Evolutionary conservation across 1,140 invertebrate species (phyloP).

Genomic region (Neocloeon triangulifer): DNA sequence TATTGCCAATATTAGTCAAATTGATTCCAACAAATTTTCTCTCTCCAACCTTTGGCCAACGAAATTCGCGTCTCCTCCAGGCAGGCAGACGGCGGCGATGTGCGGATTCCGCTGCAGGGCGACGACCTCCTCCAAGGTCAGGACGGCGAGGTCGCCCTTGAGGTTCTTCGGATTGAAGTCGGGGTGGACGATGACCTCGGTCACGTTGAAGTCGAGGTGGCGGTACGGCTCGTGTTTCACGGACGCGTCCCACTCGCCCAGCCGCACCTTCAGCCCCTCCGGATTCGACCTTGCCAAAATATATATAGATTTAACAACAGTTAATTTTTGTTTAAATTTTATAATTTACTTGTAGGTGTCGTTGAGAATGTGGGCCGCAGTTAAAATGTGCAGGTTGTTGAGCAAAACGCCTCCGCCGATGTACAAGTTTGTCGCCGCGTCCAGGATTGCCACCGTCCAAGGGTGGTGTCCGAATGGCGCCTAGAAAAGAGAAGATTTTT

Average conservation of each 20-base stretch:
- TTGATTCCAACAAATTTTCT: too few species aligned
- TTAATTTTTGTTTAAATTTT: conserved; percentile 5
- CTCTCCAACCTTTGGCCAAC: conserved; percentile 29
- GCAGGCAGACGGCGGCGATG: conserved; percentile 47
- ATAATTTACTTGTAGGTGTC: too few species aligned
- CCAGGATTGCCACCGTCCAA: conserved; percentile 22
- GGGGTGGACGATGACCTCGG: conserved; percentile 33
- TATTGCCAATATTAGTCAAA: too few species aligned
- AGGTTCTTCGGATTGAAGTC: conserved; percentile 36
- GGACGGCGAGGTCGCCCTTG: conserved; percentile 41
- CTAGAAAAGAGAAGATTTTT: conserved; percentile 9
- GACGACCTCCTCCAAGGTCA: conserved; percentile 29
- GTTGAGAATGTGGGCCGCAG: conserved; percentile 47
- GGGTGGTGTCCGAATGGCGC: conserved; percentile 18
- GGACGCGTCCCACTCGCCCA: conserved; percentile 45
- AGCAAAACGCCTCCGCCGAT: conserved; percentile 42
- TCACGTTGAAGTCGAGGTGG: conserved; percentile 28
- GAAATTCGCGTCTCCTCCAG: conserved; percentile 24
- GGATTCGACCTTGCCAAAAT: conserved; percentile 11
- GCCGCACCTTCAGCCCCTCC: conserved; percentile 27
- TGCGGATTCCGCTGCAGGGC: conserved; percentile 31
- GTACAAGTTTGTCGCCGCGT: conserved; percentile 26
- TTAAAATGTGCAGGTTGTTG: conserved; percentile 33
- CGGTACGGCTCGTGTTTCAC: conserved; percentile 30
- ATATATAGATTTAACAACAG: too few species aligned